Evolutionary conservation across 2,888 invertebrate genomes (phyloP).

Genomic region (Zygogramma bicolorata): DNA sequence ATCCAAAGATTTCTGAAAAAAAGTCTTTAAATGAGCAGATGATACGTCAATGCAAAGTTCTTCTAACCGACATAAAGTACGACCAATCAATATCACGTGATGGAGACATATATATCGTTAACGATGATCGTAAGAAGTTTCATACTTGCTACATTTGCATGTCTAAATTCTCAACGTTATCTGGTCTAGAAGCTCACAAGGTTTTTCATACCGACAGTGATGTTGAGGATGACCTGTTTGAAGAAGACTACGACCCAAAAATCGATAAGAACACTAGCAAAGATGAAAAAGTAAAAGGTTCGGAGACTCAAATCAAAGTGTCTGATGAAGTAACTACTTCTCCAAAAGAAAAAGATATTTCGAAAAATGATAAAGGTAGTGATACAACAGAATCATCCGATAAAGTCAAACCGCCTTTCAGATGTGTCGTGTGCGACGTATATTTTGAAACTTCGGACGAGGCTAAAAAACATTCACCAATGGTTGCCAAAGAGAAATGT

Average conservation of each 20-base stretch:
- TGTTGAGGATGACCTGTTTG: slow-evolving; percentile 35
- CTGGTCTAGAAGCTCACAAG: slow-evolving; percentile 31
- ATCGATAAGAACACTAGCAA: background rate
- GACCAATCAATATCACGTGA: slow-evolving; percentile 18
- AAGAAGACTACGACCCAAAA: slow-evolving; percentile 25
- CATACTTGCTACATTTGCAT: slow-evolving; percentile 42
- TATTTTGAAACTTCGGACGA: slow-evolving; percentile 44
- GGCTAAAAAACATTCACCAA: slow-evolving; percentile 39
- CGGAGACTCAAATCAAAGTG: slow-evolving; percentile 11
- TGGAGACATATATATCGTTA: background rate
- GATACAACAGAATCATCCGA: background rate
- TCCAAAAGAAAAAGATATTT: background rate
- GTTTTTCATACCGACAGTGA: slow-evolving; percentile 24
- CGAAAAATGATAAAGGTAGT: background rate
- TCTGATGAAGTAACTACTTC: background rate
- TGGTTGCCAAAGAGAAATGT: slow-evolving; percentile 31
- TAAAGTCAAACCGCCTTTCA: slow-evolving; percentile 41
- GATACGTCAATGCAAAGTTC: slow-evolving; percentile 16
- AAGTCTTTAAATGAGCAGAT: background rate
- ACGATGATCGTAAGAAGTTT: slow-evolving; percentile 35
- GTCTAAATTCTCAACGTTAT: slow-evolving; percentile 32
- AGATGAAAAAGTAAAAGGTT: slow-evolving; percentile 28
- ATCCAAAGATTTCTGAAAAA: background rate
- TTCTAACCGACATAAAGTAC: slow-evolving; percentile 31
- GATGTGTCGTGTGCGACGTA: slow-evolving; percentile 48